Conservation (phyloP, 2,888 invertebrate genomes). For the Ceramica pisi region DNA sequence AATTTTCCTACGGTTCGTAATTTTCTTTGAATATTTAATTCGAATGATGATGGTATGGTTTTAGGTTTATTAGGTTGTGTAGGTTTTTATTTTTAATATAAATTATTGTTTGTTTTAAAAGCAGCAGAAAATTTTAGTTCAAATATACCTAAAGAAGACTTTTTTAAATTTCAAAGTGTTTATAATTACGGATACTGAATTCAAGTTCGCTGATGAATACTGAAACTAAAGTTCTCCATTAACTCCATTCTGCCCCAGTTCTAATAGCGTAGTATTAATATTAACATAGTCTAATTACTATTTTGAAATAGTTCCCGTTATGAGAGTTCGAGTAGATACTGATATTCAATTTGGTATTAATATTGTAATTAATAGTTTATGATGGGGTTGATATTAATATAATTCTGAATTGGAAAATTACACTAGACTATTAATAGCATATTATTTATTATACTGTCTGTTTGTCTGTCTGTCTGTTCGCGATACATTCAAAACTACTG, state of each 20-base stretch:
- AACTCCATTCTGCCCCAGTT: not conserved
- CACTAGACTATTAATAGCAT: not conserved
- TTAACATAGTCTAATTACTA: conserved; percentile 20
- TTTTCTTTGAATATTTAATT: conserved; percentile 70
- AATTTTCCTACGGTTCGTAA: conserved; percentile 55
- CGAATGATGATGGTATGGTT: conserved; percentile 55
- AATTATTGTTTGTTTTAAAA: conserved; percentile 9
- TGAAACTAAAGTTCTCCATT: not conserved
- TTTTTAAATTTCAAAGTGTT: not conserved
- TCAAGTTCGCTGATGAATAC: not conserved
- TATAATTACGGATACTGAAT: not conserved
- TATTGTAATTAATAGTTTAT: conserved; percentile 15
- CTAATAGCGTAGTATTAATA: conserved; percentile 11
- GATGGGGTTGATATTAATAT: not conserved
- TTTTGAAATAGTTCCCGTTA: conserved; percentile 13
- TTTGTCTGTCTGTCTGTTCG: too few relatives aligned
- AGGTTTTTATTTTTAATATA: not conserved
- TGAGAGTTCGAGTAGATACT: not conserved
- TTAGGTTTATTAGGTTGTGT: conserved; percentile 48
- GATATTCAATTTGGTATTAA: conserved; percentile 16
- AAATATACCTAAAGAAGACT: not conserved
- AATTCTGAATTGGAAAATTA: conserved; percentile 12
- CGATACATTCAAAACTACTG: too few relatives aligned
- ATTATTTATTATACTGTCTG: not conserved
- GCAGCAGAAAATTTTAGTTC: not conserved